A percentile compares a stretch with the other conserved stretches of the same genome.
Evolutionary conservation across 1,140 invertebrate genomes (phyloP).

Genomic region (Dinothrombium tinctorium): DNA sequence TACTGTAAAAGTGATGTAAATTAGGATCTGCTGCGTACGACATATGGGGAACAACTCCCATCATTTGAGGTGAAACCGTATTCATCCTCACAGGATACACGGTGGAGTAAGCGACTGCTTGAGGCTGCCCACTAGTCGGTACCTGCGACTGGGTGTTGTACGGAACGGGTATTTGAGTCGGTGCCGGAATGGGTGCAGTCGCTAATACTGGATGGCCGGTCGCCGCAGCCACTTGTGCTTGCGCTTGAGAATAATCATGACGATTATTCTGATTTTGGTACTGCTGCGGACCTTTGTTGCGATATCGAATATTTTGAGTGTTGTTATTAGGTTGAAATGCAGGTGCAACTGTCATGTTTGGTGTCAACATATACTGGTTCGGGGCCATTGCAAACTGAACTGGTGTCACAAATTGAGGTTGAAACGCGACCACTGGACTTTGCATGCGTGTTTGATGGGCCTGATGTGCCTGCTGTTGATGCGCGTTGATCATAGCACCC

Average conservation of each 20-base stretch:
- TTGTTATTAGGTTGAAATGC: background rate
- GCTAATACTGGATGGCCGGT: slow-evolving; percentile 12
- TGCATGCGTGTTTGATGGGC: background rate
- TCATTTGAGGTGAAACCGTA: background rate
- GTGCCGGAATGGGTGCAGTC: background rate
- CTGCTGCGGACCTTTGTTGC: background rate
- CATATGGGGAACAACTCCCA: background rate
- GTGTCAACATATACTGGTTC: background rate
- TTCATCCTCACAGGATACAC: background rate
- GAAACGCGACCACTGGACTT: background rate
- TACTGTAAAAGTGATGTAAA: slow-evolving; percentile 1
- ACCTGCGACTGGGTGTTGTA: background rate
- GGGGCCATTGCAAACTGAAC: background rate
- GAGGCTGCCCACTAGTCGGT: background rate
- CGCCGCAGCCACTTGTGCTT: slow-evolving; percentile 9
- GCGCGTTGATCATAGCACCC: background rate
- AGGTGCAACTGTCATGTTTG: background rate
- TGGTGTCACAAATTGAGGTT: background rate
- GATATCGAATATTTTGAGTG: slow-evolving; percentile 5
- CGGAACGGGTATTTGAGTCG: background rate
- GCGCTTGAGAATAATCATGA: slow-evolving; percentile 9
- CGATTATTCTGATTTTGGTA: slow-evolving; percentile 4
- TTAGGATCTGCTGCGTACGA: background rate
- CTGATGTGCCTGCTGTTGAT: background rate
- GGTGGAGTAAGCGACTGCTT: background rate